phyloP scores from a whole-genome alignment of 2,797 vertebrate species.

The Borostomias antarcticus region DNA sequence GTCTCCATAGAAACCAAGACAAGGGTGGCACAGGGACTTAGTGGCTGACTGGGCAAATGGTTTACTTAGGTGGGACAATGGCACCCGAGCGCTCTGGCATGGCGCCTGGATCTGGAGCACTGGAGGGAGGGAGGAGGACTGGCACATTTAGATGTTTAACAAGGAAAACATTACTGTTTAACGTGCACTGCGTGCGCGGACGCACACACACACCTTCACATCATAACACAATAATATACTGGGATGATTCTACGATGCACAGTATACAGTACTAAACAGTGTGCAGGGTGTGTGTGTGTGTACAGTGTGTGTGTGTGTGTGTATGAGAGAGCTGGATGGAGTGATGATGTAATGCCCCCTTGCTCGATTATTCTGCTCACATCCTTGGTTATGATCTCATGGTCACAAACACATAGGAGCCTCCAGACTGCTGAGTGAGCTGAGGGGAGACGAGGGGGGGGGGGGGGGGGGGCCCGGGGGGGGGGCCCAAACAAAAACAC shows the following conservation, averaged over 20 bases:
- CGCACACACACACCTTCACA: background rate
- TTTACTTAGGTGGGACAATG: constrained; percentile 59
- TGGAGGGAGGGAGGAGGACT: constrained; percentile 16
- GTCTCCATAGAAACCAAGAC: constrained; percentile 83
- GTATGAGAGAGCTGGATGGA: constrained; percentile 15
- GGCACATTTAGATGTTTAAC: constrained; percentile 45
- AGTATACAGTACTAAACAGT: background rate
- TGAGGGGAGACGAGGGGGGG: background rate
- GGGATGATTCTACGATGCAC: background rate
- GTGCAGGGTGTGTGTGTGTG: constrained; percentile 12
- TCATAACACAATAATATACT: background rate
- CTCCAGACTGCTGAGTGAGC: background rate
- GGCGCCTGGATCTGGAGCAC: constrained; percentile 40
- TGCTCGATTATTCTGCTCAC: constrained; percentile 12
- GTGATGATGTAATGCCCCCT: constrained; percentile 1
- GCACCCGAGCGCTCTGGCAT: constrained; percentile 46
- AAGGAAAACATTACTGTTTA: constrained; percentile 44
- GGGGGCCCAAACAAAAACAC: background rate
- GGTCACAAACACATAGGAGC: constrained; percentile 31
- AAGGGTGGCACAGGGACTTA: constrained; percentile 77
- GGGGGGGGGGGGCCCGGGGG: constrained; percentile 15
- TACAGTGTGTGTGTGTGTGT: background rate
- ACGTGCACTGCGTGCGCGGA: constrained; percentile 49
- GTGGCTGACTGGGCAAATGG: constrained; percentile 58
- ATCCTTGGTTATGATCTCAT: constrained; percentile 26